These are phyloP conservation scores for Neodiprion virginianus DNA, from an alignment of 1,140 invertebrate species.

Conservation along the genomic window DNA sequence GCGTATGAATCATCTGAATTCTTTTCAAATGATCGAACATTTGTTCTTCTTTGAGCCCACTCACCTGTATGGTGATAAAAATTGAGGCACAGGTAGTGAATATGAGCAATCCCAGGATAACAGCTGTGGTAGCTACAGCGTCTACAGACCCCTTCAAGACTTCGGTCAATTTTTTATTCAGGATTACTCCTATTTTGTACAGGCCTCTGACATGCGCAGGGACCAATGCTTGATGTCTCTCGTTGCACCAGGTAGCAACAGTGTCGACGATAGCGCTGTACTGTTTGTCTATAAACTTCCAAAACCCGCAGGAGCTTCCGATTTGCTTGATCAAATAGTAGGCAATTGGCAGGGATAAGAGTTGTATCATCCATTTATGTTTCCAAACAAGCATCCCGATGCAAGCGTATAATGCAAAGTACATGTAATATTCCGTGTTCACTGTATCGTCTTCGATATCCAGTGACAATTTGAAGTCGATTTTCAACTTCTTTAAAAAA, in stretches of 20 bases:
- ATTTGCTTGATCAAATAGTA: constrained; percentile 70
- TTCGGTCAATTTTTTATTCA: constrained; percentile 59
- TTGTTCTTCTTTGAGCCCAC: constrained; percentile 22
- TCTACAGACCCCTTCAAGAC: constrained; percentile 65
- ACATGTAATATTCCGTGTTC: constrained; percentile 70
- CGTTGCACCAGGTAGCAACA: constrained; percentile 54
- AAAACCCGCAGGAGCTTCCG: constrained; percentile 62
- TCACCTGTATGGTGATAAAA: constrained; percentile 70
- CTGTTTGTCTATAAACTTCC: constrained; percentile 51
- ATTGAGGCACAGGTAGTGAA: constrained; percentile 61
- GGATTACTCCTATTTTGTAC: constrained; percentile 60
- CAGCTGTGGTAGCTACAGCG: constrained; percentile 66
- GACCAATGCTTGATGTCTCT: constrained; percentile 63
- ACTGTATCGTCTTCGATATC: constrained; percentile 50
- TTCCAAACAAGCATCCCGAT: constrained; percentile 75
- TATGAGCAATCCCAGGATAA: constrained; percentile 65
- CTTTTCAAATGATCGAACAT: not conserved
- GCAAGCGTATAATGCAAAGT: constrained; percentile 73
- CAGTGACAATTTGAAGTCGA: constrained; percentile 62
- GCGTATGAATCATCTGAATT: not conserved
- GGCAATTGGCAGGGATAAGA: constrained; percentile 70
- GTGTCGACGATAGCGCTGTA: constrained; percentile 35
- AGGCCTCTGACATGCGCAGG: constrained; percentile 69
- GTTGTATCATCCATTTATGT: constrained; percentile 72
- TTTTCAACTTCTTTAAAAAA: constrained; percentile 49